Conservation (phyloP, 2,113 vertebrate genomes). For the Pollimyrus isidori region DNA sequence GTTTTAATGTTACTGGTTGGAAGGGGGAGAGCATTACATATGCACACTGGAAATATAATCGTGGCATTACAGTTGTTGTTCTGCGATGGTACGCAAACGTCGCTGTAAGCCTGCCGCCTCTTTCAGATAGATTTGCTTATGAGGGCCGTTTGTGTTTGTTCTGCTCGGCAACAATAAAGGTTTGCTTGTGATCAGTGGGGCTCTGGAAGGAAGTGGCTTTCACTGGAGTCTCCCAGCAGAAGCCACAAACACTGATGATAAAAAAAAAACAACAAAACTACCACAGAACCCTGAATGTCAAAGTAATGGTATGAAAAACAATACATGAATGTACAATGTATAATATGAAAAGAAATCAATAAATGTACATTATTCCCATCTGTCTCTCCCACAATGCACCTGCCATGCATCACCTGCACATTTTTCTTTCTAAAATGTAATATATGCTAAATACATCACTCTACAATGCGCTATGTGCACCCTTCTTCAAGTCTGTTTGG, state of each 20-base stretch:
- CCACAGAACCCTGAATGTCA: slow-evolving; percentile 27
- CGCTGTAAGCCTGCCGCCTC: background rate
- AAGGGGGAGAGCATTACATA: slow-evolving; percentile 24
- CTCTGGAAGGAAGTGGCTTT: background rate
- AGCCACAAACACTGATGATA: background rate
- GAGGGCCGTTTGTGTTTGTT: slow-evolving; percentile 11
- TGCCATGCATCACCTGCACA: slow-evolving; percentile 43
- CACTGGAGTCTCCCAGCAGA: slow-evolving; percentile 3
- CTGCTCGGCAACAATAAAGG: slow-evolving; percentile 29
- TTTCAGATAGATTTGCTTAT: slow-evolving; percentile 6
- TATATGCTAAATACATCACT: slow-evolving; percentile 20
- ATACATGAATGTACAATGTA: slow-evolving; percentile 51
- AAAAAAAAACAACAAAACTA: slow-evolving; percentile 25
- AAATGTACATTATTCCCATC: slow-evolving; percentile 53
- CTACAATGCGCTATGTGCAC: background rate
- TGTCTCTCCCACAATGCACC: slow-evolving; percentile 35
- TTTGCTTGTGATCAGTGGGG: slow-evolving; percentile 18
- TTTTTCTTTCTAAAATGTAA: background rate
- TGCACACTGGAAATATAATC: slow-evolving; percentile 24
- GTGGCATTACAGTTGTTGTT: slow-evolving; percentile 20
- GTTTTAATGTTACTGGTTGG: slow-evolving; percentile 28
- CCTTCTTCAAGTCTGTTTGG: background rate
- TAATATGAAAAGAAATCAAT: slow-evolving; percentile 45
- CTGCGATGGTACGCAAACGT: background rate
- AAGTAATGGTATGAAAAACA: slow-evolving; percentile 53